phyloP scores from a whole-genome alignment of 2,888 invertebrate genomes.

The Amphipoea oculea region DNA sequence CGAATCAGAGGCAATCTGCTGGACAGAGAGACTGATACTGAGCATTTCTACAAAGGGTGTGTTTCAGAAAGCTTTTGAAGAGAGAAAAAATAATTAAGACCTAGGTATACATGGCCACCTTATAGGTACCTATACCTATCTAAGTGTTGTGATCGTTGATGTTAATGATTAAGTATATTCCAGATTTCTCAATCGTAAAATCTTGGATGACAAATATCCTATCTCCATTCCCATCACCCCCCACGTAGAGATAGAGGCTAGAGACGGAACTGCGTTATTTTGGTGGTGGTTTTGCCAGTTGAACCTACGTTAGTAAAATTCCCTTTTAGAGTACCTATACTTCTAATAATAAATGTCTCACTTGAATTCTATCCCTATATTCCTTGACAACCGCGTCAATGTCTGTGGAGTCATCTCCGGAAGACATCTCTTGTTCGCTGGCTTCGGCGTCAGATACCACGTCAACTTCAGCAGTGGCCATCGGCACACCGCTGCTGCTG shows the following conservation, averaged over 20 bases:
- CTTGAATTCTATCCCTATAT: conserved; percentile 93
- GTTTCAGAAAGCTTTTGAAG: neutral
- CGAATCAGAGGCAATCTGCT: neutral
- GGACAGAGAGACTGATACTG: neutral
- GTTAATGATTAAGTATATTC: neutral
- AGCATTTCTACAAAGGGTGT: neutral
- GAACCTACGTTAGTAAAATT: neutral
- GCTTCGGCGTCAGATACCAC: conserved; percentile 85
- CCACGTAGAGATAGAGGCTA: too few relatives aligned
- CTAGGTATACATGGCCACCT: neutral
- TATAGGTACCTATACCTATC: neutral
- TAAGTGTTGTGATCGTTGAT: neutral
- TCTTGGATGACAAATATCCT: neutral
- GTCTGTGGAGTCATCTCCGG: conserved; percentile 93
- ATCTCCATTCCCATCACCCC: neutral
- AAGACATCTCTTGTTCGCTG: conserved; percentile 90
- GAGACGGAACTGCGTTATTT: neutral
- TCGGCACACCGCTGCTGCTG: conserved; percentile 76
- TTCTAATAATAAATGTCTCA: conserved; percentile 68
- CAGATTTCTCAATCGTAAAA: neutral
- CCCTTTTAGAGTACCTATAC: neutral
- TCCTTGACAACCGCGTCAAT: conserved; percentile 95
- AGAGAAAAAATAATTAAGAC: neutral
- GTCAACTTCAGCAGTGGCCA: conserved; percentile 80
- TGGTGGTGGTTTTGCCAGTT: too few relatives aligned